phyloP scores from a whole-genome alignment of 2,797 vertebrate species.

The Onychomys leucogaster region DNA sequence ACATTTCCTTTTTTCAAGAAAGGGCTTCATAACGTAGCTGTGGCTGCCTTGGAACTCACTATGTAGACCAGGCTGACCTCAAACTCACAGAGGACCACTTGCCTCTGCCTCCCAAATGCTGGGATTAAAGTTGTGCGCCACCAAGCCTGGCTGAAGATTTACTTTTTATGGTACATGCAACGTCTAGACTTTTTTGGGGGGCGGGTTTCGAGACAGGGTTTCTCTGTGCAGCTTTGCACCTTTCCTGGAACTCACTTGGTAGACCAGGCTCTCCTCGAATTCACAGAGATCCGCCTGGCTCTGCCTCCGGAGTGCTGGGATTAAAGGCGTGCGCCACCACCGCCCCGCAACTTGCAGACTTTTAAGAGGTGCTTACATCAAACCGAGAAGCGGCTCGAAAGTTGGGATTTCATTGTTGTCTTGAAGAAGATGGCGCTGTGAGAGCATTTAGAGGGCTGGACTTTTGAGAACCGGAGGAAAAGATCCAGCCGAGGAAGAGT shows the following conservation, averaged over 20 bases:
- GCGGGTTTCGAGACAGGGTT: too few species aligned
- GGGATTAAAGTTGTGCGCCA: not conserved
- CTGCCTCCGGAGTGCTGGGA: too few species aligned
- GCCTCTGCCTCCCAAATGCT: not conserved
- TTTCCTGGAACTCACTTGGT: too few species aligned
- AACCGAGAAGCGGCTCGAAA: not conserved
- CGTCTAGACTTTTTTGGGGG: not conserved
- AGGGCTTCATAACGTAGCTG: not conserved
- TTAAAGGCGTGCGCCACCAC: too few species aligned
- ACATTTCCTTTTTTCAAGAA: not conserved
- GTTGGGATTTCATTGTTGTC: not conserved
- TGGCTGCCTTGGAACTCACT: not conserved
- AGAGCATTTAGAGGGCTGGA: not conserved
- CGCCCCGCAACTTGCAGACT: too few species aligned
- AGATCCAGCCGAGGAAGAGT: not conserved
- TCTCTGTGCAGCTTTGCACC: too few species aligned
- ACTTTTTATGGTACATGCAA: not conserved
- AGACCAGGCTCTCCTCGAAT: too few species aligned
- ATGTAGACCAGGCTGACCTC: not conserved
- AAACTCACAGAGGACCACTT: not conserved
- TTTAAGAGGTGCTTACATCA: not conserved
- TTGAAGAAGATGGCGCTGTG: not conserved
- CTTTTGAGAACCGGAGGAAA: not conserved
- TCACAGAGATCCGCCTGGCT: too few species aligned
- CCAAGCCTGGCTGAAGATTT: not conserved